A percentile compares a stretch with the other conserved stretches of the same genome.
Evolutionary conservation across 2,113 vertebrate species (phyloP).

Genomic region (Hyla sarda): DNA sequence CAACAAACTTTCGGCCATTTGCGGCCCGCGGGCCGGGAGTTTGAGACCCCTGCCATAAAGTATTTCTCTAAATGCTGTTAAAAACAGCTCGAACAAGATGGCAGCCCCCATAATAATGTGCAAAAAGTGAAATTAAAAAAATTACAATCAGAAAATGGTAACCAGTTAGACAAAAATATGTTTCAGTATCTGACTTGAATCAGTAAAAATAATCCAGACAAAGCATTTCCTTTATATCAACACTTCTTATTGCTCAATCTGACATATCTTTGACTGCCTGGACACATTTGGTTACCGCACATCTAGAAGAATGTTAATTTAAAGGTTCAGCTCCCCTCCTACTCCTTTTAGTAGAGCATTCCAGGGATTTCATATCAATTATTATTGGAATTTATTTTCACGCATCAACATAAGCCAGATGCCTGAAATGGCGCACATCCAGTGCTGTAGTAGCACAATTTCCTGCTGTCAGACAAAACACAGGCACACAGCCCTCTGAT

Average conservation of each 20-base stretch:
- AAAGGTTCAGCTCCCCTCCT: neutral
- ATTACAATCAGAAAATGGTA: no score
- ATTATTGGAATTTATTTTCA: conserved; percentile 18
- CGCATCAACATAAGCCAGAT: conserved; percentile 52
- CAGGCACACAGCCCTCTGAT: conserved; percentile 22
- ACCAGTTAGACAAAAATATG: no score
- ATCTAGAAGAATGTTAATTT: conserved; percentile 43
- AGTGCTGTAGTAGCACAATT: conserved; percentile 26
- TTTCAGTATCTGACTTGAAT: no score
- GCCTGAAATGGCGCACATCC: conserved; percentile 34
- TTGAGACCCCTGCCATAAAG: no score
- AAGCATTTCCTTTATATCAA: no score
- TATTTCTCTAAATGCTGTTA: no score
- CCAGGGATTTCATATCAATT: conserved; percentile 37
- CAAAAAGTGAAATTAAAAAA: no score
- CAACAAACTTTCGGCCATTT: no score
- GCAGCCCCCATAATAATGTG: no score
- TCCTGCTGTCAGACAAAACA: conserved; percentile 38
- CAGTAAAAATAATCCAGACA: no score
- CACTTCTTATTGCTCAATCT: conserved; percentile 11
- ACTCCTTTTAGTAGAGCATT: conserved; percentile 24
- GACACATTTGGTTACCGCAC: conserved; percentile 27
- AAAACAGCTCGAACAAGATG: no score
- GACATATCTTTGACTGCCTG: conserved; percentile 45
- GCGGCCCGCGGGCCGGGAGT: no score